Base-by-base conservation (phyloP, 2,888 invertebrate genomes). In the Limnephilus rhombicus region DNA sequence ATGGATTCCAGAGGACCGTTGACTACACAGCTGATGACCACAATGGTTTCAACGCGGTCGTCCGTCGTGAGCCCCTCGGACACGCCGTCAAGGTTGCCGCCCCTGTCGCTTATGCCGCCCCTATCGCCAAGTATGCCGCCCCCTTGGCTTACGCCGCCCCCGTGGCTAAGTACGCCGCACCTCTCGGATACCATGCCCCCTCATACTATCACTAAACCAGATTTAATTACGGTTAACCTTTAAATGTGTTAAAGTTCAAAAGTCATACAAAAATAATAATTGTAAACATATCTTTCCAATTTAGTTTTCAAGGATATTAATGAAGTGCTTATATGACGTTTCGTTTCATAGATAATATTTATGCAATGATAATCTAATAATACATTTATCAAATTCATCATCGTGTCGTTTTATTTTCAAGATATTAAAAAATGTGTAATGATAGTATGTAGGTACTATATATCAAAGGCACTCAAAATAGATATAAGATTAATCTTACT, bases 11-110 rank as follows among this genome's bases (percentile, higher is more conserved):
- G 94, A 95, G 96, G 93, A 95, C 96, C 93, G 96, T 96, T 12
- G 95, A 96, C 92, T 96, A 96, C 95, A 95, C 95, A 94, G 94
- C 96, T 31, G 96, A 96, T 94, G 94, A 95, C 89, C 95, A 94
- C 85, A 85, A 82, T 85, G 80, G 91, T 82, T 85, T 91, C 93
- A 93, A 93, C 94, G 93, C 94, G 37, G 91, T 91, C 53, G 92
- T 91, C 80, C 90, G 90, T 90, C 92, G 92, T 31, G 86, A 92
- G 41, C 93, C 93, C 81, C 91, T 93, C 7, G 93, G 90, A 45
- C 93, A 93, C 37, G 92, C 92, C 91, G 88, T 92, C n/a, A 95
- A 94, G 94, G 94, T 94, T 89, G 95, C 95, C 93, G 93, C 94
- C 53, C 93, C 94, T 45, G 94, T 94, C 31, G 90, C 87, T 94